Percentiles rank a stretch among this genome's conserved stretches.
These are phyloP conservation scores for Platycheirus albimanus DNA, from an alignment of 2,888 invertebrate genomes.

Conservation along the genomic window DNA sequence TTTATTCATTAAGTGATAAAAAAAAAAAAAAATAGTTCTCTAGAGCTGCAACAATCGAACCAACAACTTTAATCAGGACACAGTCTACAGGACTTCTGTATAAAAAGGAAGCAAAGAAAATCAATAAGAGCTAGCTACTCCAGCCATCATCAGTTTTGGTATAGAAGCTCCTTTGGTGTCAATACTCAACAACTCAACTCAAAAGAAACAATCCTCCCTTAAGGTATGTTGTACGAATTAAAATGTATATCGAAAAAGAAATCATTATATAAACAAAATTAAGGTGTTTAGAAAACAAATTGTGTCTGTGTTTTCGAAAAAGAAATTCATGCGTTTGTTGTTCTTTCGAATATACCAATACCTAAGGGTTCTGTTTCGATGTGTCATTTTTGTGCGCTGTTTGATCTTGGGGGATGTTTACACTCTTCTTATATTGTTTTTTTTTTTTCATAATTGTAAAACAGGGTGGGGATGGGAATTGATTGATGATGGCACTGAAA, in stretches of 20 bases:
- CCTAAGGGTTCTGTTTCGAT: conserved; percentile 1
- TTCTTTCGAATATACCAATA: neutral
- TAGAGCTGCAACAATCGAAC: too few species aligned
- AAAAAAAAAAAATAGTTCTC: too few species aligned
- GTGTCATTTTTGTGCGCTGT: neutral
- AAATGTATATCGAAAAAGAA: too few species aligned
- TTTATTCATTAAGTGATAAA: too few species aligned
- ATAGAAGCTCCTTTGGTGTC: conserved; percentile 43
- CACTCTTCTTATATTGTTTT: too few species aligned
- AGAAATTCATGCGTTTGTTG: too few species aligned
- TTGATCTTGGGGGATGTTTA: neutral
- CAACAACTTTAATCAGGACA: conserved; percentile 41
- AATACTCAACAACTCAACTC: conserved; percentile 12
- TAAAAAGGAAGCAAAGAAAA: conserved; percentile 53
- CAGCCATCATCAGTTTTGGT: conserved; percentile 27
- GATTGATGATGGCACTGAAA: conserved; percentile 17
- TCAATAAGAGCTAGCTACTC: conserved; percentile 60
- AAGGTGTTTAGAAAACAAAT: neutral
- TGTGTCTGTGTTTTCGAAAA: neutral
- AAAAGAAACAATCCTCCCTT: conserved; percentile 1
- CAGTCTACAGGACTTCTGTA: neutral
- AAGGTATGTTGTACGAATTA: conserved; percentile 64
- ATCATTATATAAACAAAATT: conserved; percentile 19
- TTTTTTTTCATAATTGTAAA: neutral
- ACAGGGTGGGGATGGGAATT: neutral